Base-by-base conservation (phyloP, 2,888 invertebrate species). In the Drosophila algonquin region DNA sequence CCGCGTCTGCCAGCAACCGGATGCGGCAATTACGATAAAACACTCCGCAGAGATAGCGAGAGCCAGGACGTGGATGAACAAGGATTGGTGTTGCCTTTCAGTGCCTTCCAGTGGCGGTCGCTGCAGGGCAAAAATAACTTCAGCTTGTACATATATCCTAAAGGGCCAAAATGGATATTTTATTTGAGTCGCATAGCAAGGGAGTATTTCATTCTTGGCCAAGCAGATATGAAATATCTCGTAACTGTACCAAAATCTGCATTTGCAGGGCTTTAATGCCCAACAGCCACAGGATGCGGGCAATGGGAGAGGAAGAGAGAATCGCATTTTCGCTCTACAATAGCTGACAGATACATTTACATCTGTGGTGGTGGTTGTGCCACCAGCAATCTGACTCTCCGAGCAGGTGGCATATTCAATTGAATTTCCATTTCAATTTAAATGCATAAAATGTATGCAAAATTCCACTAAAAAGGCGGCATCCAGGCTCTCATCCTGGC, bases 381-480 rank as follows among this genome's bases (percentile, higher is more conserved):
- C 8, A 30, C 30, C 30, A n/a, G 30, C 3, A 10, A 9, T 14
- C 16, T 16, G 6, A 1, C 8, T 21, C 40, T 40, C 5, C 40
- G 6, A 12, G 30, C 51, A 12, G 16, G 54, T 55, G 55, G 40
- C 9, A n/a, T 24, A 46, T n/a, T 46, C 46, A 54, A 30, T 54
- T 45, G 6, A 35, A 45, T 64, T 55, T 63, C 63, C 45, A 45
- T 64, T 40, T 40, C 64, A 55, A 63, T 67, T 67, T 67, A 63
- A 67, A 67, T 67, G 65, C 50, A 50, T 53, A 50, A 61, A 52
- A 27, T 18, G 12, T 45, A 53, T 64, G 52, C 45, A 51, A 63
- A 65, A 65, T 55, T 55, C 14, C 14, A 40, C 40, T 18, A 67
- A 67, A 46, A 35, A n/a, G 44, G 32, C 54, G 32, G 46, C 16